These are phyloP conservation scores for Argyra leucocephala DNA, from an alignment of 2,888 invertebrate species.

Conservation along the genomic window DNA sequence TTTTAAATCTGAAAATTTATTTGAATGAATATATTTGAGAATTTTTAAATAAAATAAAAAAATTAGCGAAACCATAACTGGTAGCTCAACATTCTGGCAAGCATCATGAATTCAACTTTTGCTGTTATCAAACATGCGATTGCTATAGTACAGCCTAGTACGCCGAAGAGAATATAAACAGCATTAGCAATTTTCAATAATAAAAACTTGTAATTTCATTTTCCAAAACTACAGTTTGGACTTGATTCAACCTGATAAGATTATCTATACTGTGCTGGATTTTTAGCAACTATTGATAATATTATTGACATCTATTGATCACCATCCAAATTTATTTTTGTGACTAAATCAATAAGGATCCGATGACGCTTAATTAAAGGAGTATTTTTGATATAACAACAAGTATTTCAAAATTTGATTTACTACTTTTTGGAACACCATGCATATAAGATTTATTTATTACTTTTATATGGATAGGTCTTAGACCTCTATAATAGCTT, in stretches of 20 bases:
- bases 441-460: conserved; percentile 94
- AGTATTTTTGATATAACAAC: conserved; percentile 71
- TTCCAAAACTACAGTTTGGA: conserved; percentile 79
- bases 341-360: conserved; percentile 68
- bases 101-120: too few species aligned
- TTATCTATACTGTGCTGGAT: conserved; percentile 68
- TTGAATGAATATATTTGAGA: too few species aligned
- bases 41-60: too few species aligned
- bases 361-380: conserved; percentile 80
- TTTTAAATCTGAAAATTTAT: too few species aligned
- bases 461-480: conserved; percentile 68
- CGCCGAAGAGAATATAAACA: too few species aligned
- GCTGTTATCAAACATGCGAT: too few species aligned
- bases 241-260: conserved; percentile 59
- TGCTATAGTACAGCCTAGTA: too few species aligned
- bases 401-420: conserved; percentile 89
- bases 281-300: conserved; percentile 80
- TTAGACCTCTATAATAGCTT: conserved; percentile 53
- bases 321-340: conserved; percentile 65
- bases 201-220: conserved; percentile 41
- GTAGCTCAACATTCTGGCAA: too few species aligned
- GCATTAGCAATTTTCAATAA: too few species aligned
- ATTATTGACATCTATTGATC: conserved; percentile 79
- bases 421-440: conserved; percentile 84
- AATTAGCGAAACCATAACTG: too few species aligned